A percentile compares a stretch with the other conserved stretches of the same genome.
Evolutionary conservation across 2,797 vertebrate genomes (phyloP).

Genomic region (Cygnus olor): DNA sequence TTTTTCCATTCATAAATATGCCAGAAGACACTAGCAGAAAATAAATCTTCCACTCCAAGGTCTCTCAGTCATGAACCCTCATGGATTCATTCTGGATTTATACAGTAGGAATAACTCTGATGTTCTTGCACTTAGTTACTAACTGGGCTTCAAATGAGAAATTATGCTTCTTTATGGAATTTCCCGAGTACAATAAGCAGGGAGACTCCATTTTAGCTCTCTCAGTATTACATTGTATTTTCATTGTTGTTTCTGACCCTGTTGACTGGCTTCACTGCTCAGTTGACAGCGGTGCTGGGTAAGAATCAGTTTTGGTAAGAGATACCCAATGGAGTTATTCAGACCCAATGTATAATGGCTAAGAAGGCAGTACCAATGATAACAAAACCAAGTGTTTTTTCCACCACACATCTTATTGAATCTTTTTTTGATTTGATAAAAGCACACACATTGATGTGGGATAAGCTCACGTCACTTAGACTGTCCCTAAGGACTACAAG

Average conservation of each 20-base stretch:
- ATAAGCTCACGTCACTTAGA: neutral
- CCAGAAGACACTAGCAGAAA: neutral
- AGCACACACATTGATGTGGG: neutral
- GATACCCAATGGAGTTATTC: no score
- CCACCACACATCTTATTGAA: neutral
- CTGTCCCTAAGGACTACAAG: neutral
- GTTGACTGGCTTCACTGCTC: neutral
- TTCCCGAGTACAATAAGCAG: neutral
- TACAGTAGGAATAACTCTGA: neutral
- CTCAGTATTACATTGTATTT: neutral
- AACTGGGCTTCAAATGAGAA: neutral
- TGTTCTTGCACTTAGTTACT: neutral
- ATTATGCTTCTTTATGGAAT: neutral
- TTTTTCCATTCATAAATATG: neutral
- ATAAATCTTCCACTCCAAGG: neutral
- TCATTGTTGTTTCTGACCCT: neutral
- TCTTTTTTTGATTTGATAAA: neutral
- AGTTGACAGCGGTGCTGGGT: neutral
- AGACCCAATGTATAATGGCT: neutral
- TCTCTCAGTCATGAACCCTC: neutral
- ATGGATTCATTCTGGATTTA: neutral
- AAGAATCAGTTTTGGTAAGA: neutral
- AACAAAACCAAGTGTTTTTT: neutral
- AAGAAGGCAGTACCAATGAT: neutral
- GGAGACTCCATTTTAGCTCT: neutral